Base-by-base conservation (phyloP, 2,888 invertebrate genomes). In the Agrochola litura region DNA sequence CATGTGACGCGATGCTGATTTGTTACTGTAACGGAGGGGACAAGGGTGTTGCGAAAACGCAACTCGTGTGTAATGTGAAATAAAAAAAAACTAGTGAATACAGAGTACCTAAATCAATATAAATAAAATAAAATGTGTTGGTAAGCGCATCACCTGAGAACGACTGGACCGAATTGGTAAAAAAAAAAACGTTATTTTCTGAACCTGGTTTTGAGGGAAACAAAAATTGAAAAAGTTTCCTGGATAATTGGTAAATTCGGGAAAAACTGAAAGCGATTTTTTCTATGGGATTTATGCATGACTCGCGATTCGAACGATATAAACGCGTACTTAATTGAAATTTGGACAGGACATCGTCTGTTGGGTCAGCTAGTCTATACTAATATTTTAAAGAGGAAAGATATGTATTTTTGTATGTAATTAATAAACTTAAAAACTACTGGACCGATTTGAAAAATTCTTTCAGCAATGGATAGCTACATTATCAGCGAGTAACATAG, bases 1-100 rank as follows among this genome's bases (percentile, higher is more conserved):
- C 92, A 92, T 90, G 89, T 92, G 90, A 91, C 86, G 91, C 90
- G 87, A 91, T 91, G 86, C 92, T 91, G 92, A 93, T 92, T 93
- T 93, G 93, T 93, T 71, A 63, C 82, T 63, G 69, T 66, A 10
- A 54, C 56, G 12, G 6, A 72, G 74, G 69, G 74, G 72, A 63
- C 16, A 19, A 22, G 76, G 73, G 63, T 68, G 76, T 68, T 73
- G 72, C 25, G 56, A 52, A 10, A 63, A 70, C 58, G 61, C n/a
- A 65, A 63, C 46, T 49, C 16, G n/a, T 63, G 41, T 65, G 43
- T 72, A 49, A 72, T 74, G 37, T 37, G 22, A 52, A 56, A 52
- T 43, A 5, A 61, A 72, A 84, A 76, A 67, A 46, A 65, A 6
- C 4, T 8, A 14, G 2, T 56, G 37, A 1, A 25, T n/a, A 52